Base-by-base conservation (phyloP, 2,888 invertebrate genomes). In the Cenopis cana region DNA sequence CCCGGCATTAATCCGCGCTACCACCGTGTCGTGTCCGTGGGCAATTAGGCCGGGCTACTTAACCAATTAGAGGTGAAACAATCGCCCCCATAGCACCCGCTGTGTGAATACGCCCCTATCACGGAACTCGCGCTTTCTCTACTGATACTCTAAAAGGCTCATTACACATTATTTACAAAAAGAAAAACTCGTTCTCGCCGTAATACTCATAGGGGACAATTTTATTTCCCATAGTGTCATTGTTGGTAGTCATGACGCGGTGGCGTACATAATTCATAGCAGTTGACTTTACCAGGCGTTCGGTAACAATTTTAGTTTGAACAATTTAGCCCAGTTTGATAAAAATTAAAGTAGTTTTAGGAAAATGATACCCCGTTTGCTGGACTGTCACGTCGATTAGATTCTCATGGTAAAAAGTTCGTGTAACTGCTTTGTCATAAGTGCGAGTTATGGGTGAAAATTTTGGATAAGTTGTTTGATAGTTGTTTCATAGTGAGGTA, bases 81-180 rank as follows among this genome's bases (percentile, higher is more conserved):
- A 93, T 92, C 87, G 86, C 93, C 93, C 93, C 80, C 90, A 93
- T 92, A 77, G 85, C 82, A 82, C 78, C 76, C 78, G 75, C 70
- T 76, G 79, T 83, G 88, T 91, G 89, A 93, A 93, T 91, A 91
- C 90, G 92, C 93, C 93, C 93, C 92, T 93, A 93, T 93, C 88
- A 85, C 85, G 79, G 79, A 75, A 81, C 82, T 84, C 82, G 80
- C 82, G 84, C 85, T 88, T 89, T 89, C 88, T 89, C 88, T 87
- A 82, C 90, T 91, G 87, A 84, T 84, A 87, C 89, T 91, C 90
- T 90, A 92, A 91, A 91, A 89, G 89, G 85, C 82, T 90, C 88
- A 91, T 91, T 90, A 89, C 83, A 80, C 84, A 87, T 87, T 88
- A 87, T 85, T 86, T 86, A 85, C 80, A 86, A 88, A 89, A 86